Percentiles rank a stretch among this genome's conserved stretches.
These are phyloP conservation scores for Chrysemys picta DNA, from an alignment of 2,113 vertebrate genomes.

Conservation along the genomic window DNA sequence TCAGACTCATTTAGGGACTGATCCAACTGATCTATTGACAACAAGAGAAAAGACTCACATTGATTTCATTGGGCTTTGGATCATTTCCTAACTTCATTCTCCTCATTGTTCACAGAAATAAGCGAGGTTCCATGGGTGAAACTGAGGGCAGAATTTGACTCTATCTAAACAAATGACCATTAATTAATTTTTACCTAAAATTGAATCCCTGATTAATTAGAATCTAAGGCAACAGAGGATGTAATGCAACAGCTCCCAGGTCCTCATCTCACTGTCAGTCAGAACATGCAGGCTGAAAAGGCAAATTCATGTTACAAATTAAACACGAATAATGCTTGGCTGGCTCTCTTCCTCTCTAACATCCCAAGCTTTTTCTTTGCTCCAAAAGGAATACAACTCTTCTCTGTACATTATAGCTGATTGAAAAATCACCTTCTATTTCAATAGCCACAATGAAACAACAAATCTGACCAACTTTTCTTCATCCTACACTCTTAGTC, in stretches of 20 bases:
- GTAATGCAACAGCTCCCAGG: not conserved
- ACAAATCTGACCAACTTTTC: not conserved
- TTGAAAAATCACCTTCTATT: not conserved
- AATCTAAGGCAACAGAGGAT: not conserved
- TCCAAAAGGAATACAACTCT: not conserved
- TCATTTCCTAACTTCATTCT: not conserved
- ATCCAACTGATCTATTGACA: not conserved
- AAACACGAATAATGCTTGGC: not conserved
- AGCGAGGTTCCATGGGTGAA: not conserved
- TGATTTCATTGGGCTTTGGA: not conserved
- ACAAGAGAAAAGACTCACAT: not conserved
- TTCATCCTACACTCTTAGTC: not conserved
- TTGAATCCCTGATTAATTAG: not conserved
- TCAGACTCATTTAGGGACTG: not conserved
- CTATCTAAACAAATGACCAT: not conserved
- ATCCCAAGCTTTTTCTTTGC: not conserved
- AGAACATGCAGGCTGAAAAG: not conserved
- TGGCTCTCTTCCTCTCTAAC: not conserved
- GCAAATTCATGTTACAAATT: not conserved
- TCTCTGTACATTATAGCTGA: not conserved
- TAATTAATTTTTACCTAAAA: not conserved
- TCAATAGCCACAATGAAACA: not conserved
- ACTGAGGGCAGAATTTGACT: not conserved
- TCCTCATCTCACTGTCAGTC: not conserved
- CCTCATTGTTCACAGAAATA: not conserved